Evolutionary conservation across 2,888 invertebrate species (phyloP), one percentile per base, ranked within the genome.

Genomic region (Drosophila ezoana): DNA sequence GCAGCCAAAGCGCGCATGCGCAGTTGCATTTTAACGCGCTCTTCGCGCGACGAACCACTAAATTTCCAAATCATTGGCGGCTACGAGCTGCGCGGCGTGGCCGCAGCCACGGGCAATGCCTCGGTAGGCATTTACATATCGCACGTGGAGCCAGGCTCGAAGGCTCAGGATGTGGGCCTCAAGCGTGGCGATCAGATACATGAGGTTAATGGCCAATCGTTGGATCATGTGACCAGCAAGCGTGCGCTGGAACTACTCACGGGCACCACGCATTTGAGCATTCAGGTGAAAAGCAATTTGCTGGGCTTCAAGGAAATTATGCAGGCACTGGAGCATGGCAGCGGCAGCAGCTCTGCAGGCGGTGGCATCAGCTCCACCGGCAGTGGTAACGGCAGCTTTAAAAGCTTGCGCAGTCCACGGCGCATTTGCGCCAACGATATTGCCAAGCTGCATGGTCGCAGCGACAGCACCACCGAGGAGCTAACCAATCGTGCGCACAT

Each of bases 181-280:
- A 98, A 99, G 92, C 94, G 98, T 57, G 99, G 99, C 41, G 99
- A 99, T 93, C 99, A 99, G 94, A 97, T 99, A 72, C 93, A 99
- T 79, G 98, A 99, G 93, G 98, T 99, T 1, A 99, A 99, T 92
- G 98, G 98, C 32, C 98, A 98, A 91, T 98, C 97, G 89, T 98
- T 99, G 92, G 96, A 97, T 90, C 97, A 98, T 93, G 97, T 99
- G 49, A 97, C 96, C 83, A 96, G 97, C 91, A 95, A 96, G 48
- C 95, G 96, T 90, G 99, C 99, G 10, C 94, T 98, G 92, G 99
- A 99, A 93, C 96, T 99, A 72, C 94, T 99, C 14, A 95, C 96
- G 76, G 96, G 97, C 65, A 97, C 98, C 51, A 99, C 99, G 51
- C 99, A 99, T 93, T 94, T 99, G 69, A 97, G 98, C 92, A 97